These are phyloP conservation scores for Leptinotarsa tumamoca DNA, from an alignment of 2,888 invertebrate species.

Conservation along the genomic window DNA sequence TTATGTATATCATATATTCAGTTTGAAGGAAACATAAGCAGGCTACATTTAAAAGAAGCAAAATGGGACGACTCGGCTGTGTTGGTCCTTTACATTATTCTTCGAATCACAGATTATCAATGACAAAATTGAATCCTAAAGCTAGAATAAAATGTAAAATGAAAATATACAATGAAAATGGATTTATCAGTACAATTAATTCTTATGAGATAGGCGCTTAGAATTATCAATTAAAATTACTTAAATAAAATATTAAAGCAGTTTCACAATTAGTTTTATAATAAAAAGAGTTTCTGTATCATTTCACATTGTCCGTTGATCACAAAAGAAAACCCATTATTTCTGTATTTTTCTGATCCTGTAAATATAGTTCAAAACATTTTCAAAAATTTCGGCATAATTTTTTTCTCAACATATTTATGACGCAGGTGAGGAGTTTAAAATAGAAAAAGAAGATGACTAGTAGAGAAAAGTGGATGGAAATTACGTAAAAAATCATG, in stretches of 20 bases:
- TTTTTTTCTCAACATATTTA: not conserved
- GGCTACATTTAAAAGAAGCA: slow-evolving; percentile 43
- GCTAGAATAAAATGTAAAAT: slow-evolving; percentile 37
- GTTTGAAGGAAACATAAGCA: slow-evolving; percentile 40
- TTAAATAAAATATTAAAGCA: slow-evolving; percentile 31
- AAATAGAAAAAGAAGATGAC: too few relatives aligned
- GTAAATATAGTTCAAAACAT: not conserved
- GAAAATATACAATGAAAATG: slow-evolving; percentile 40
- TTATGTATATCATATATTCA: slow-evolving; percentile 18
- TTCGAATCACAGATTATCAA: slow-evolving; percentile 49
- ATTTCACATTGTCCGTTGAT: not conserved
- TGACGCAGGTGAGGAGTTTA: too few relatives aligned
- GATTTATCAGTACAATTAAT: slow-evolving; percentile 43
- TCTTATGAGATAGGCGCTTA: slow-evolving; percentile 10
- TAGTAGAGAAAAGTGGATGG: too few relatives aligned
- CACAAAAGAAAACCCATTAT: too few relatives aligned
- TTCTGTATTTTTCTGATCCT: too few relatives aligned
- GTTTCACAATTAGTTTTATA: slow-evolving; percentile 12
- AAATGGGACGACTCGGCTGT: slow-evolving; percentile 27
- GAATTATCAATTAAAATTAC: slow-evolving; percentile 22
- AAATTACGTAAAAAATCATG: too few relatives aligned
- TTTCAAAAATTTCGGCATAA: not conserved
- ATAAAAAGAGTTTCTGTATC: not conserved
- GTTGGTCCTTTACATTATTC: slow-evolving; percentile 44
- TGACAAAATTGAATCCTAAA: slow-evolving; percentile 40